Conservation (phyloP, 2,797 vertebrate species). For the Coilia nasus region DNA sequence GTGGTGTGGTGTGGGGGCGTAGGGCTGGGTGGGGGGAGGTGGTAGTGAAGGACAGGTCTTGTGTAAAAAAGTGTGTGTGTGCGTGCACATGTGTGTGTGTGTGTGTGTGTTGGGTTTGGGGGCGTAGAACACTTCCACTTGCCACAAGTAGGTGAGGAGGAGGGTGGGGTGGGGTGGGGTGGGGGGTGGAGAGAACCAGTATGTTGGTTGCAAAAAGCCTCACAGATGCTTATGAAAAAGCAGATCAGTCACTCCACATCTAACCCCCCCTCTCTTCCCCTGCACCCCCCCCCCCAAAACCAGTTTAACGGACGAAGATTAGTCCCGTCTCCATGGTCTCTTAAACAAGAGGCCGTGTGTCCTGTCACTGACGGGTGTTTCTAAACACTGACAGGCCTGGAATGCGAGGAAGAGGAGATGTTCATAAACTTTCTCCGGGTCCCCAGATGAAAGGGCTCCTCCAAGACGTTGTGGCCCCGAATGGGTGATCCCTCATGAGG, state of each 20-base stretch:
- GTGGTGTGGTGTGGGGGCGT: constrained; percentile 30
- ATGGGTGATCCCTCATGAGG: not conserved
- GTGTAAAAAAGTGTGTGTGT: constrained; percentile 69
- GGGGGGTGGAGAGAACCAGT: not conserved
- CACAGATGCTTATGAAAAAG: not conserved
- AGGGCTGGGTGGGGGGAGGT: constrained; percentile 22
- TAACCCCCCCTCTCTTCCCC: too few species aligned
- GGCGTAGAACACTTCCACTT: too few species aligned
- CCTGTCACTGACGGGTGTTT: not conserved
- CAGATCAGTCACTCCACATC: not conserved
- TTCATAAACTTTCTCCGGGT: not conserved
- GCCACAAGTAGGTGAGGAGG: not conserved
- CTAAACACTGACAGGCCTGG: not conserved
- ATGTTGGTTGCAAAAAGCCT: not conserved
- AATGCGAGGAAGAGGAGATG: not conserved
- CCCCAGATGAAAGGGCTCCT: not conserved
- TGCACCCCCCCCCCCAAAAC: not conserved
- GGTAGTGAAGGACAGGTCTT: constrained; percentile 58
- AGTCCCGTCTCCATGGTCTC: not conserved
- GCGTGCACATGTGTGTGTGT: not conserved
- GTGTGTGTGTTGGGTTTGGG: not conserved
- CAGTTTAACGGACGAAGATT: not conserved
- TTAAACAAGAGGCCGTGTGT: not conserved
- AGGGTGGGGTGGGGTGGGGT: not conserved
- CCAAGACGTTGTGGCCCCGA: not conserved